Evolutionary conservation across 2,888 invertebrate genomes (phyloP).

Genomic region (Phyllotreta cruciferae): DNA sequence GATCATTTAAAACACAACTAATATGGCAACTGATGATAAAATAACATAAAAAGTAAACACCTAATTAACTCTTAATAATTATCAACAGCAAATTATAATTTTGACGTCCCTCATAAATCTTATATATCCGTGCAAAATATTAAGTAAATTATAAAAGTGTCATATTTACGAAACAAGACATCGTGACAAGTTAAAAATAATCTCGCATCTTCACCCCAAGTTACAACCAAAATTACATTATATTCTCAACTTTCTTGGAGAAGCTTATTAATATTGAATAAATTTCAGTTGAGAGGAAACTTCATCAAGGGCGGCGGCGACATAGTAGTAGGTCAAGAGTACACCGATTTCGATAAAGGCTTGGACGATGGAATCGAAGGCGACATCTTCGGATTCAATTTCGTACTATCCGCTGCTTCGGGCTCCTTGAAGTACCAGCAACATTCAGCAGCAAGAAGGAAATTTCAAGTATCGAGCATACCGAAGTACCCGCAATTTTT

Average conservation of each 20-base stretch:
- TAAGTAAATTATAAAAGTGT: not conserved
- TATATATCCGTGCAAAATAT: not conserved
- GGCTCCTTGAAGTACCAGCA: conserved; percentile 1
- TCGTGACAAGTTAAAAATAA: not conserved
- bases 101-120: too few relatives aligned
- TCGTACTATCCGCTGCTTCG: conserved; percentile 65
- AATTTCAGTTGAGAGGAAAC: conserved; percentile 64
- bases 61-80: too few relatives aligned
- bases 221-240: too few relatives aligned
- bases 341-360: conserved; percentile 70
- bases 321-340: conserved; percentile 74
- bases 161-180: not conserved
- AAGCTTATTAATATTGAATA: conserved; percentile 1
- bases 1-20: too few relatives aligned
- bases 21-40: too few relatives aligned
- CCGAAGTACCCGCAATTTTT: conserved; percentile 5
- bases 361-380: conserved; percentile 73
- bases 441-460: conserved; percentile 16
- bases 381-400: conserved; percentile 71
- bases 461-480: conserved; percentile 9
- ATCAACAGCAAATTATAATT: too few relatives aligned
- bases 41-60: too few relatives aligned
- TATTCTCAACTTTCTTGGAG: too few relatives aligned
- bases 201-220: too few relatives aligned
- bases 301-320: conserved; percentile 69